phyloP scores from a whole-genome alignment of 2,888 invertebrate genomes.

The Orchesellides sinensis region DNA sequence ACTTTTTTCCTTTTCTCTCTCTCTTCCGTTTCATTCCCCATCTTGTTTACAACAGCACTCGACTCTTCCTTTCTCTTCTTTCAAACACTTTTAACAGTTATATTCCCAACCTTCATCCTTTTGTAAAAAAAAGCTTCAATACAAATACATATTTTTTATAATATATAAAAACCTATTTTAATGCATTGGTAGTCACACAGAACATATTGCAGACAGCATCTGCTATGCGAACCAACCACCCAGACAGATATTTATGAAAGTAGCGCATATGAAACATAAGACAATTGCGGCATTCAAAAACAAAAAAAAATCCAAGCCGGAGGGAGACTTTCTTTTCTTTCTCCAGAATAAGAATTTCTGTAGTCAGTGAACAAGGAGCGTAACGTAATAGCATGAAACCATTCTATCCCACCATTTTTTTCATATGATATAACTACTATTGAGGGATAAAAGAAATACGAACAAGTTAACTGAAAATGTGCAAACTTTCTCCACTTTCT shows the following conservation, averaged over 20 bases:
- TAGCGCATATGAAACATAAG: too few species aligned
- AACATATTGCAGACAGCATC: background rate
- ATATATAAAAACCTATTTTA: background rate
- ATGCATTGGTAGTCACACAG: too few species aligned
- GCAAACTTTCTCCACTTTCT: background rate
- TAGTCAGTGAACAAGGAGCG: too few species aligned
- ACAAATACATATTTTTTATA: background rate
- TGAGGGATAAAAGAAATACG: background rate
- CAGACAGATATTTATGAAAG: too few species aligned
- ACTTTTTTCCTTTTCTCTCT: background rate
- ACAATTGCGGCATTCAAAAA: background rate
- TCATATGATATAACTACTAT: background rate
- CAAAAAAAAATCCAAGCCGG: conserved; percentile 15
- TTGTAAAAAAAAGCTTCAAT: background rate
- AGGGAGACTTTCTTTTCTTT: conserved; percentile 12
- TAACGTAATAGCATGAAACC: too few species aligned
- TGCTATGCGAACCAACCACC: background rate
- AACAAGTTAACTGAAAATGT: conserved; percentile 3
- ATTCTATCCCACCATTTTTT: too few species aligned
- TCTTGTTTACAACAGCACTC: background rate
- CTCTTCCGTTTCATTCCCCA: background rate
- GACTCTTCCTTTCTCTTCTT: background rate
- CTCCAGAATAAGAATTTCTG: background rate
- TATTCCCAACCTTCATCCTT: background rate
- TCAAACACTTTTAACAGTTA: background rate